Percentiles rank a stretch among this genome's conserved stretches.
These are phyloP conservation scores for Benthosema pterotum DNA, from an alignment of 2,797 vertebrate genomes.

Conservation along the genomic window DNA sequence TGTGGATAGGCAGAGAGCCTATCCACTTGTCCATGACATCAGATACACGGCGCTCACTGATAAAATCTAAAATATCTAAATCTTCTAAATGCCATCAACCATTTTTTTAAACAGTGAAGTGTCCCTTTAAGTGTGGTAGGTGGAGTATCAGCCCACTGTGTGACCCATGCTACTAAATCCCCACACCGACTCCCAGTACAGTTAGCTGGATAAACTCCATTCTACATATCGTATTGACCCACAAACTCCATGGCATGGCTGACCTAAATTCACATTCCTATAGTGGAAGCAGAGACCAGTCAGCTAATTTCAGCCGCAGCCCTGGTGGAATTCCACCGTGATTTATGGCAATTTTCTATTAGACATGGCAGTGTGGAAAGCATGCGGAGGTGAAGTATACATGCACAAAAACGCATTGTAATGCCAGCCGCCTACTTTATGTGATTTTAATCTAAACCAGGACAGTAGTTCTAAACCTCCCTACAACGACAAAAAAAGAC, in stretches of 20 bases:
- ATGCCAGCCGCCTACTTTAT: not conserved
- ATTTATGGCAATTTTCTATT: slow-evolving; percentile 65
- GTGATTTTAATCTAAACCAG: slow-evolving; percentile 8
- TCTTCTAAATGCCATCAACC: no score
- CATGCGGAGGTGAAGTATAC: slow-evolving; percentile 29
- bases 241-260: slow-evolving; percentile 57
- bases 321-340: slow-evolving; percentile 48
- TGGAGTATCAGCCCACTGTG: slow-evolving; percentile 17
- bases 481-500: no score
- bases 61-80: no score
- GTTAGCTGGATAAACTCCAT: slow-evolving; percentile 50
- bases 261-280: slow-evolving; percentile 71
- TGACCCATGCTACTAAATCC: slow-evolving; percentile 40
- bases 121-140: slow-evolving; percentile 24
- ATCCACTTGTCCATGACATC: no score
- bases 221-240: slow-evolving; percentile 61
- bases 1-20: no score
- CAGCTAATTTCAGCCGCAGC: slow-evolving; percentile 71
- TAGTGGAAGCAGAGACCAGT: slow-evolving; percentile 38
- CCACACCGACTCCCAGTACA: slow-evolving; percentile 61
- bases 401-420: slow-evolving; percentile 26
- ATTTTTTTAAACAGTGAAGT: no score
- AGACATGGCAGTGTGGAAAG: slow-evolving; percentile 44
- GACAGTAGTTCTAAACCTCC: no score
- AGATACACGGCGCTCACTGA: no score